A percentile compares a stretch with the other conserved stretches of the same genome.
Evolutionary conservation across 2,113 vertebrate species (phyloP).

Genomic region (Sceloporus tristichus): DNA sequence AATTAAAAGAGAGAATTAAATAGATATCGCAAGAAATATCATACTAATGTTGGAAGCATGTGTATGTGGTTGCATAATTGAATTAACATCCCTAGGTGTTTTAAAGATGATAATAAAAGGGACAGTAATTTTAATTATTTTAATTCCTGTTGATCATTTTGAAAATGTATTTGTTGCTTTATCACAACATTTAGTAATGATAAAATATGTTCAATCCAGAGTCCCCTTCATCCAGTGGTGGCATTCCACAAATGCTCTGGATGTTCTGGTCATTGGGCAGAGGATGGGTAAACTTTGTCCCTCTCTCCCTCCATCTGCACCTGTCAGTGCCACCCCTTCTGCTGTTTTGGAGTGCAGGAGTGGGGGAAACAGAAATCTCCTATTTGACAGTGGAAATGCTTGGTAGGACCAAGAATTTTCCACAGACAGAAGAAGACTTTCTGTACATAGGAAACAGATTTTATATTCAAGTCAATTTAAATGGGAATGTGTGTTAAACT

Average conservation of each 20-base stretch:
- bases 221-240: neutral
- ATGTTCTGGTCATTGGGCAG: neutral
- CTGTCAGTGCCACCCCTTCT: neutral
- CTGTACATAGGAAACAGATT: neutral
- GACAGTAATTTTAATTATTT: conserved; percentile 48
- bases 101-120: conserved; percentile 31
- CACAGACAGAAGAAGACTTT: neutral
- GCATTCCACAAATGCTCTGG: neutral
- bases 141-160: conserved; percentile 1
- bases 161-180: neutral
- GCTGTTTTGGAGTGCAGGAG: neutral
- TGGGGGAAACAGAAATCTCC: neutral
- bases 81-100: neutral
- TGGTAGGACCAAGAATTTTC: neutral
- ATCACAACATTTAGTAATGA: neutral
- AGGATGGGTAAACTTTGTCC: neutral
- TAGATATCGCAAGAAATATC: conserved; percentile 24
- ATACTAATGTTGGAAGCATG: conserved; percentile 68
- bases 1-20: conserved; percentile 30
- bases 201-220: neutral
- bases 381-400: neutral
- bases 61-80: conserved; percentile 43
- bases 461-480: neutral
- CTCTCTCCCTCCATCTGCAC: neutral
- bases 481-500: conserved; percentile 23